Base-by-base conservation (phyloP, 1,140 invertebrate species). In the Colletes gigas region DNA sequence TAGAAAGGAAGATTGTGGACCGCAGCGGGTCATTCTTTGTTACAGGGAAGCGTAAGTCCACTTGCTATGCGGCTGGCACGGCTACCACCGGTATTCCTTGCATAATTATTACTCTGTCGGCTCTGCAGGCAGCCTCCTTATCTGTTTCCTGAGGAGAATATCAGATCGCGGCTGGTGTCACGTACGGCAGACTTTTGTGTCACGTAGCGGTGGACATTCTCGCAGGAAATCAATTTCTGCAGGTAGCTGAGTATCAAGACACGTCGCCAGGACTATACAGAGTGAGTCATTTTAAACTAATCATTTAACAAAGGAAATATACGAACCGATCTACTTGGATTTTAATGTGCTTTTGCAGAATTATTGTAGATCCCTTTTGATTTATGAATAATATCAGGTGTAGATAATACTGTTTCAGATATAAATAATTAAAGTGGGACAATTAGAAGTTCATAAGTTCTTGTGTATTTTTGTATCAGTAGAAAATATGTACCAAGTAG, bases 51-150 rank as follows among this genome's bases (percentile, higher is more conserved):
- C 55, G 63, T 84, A 19, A 2, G 66, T 66, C 55, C 81, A 83
- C 83, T 86, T 86, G 75, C 50, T 86, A 86, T 86, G 84, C 84
- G 52, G 60, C 9, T 3, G 30, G 19, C 75, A 72, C 66, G 10
- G 69, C 71, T 19, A 21, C 57, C 59, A 68, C 79, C 8, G 75
- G 78, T 76, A 85, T 79, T 79, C 83, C 75, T 57, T 83, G 83
- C 84, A 86, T 86, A 86, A 86, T 86, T 86, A 85, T 86, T 86
- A 82, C 75, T 57, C 21, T 57, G 60, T 55, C 57, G 44, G 62
- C 50, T 76, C 52, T 59, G 50, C 14, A 59, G 81, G 59, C 52
- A 83, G 21, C 12, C 73, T 86, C 70, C 84, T 86, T 86, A 85
- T 85, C 80, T 83, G 47, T 69, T 30, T 76, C 80, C 83, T 85